These are phyloP conservation scores for Tipula confusa DNA, from an alignment of 2,888 invertebrate species.

Conservation along the genomic window DNA sequence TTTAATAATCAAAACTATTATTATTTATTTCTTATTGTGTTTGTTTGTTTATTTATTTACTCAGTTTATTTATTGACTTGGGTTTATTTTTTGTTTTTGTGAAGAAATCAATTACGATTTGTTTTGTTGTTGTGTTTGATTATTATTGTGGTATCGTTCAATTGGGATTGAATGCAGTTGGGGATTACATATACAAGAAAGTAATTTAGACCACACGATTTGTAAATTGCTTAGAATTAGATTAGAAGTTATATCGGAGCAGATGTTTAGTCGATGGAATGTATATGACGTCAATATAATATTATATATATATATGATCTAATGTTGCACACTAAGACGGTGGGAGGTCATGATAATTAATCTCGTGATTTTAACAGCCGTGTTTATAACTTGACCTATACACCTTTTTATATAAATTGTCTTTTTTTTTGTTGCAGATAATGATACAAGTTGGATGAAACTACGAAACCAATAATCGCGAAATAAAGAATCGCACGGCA, in stretches of 20 bases:
- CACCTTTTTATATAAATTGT: background rate
- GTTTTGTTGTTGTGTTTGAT: background rate
- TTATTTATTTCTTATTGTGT: background rate
- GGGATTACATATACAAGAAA: background rate
- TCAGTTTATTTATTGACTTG: background rate
- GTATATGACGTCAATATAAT: background rate
- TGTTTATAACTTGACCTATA: background rate
- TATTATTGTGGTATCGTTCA: background rate
- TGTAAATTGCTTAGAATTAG: background rate
- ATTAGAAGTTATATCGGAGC: background rate
- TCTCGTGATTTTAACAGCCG: background rate
- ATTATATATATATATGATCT: background rate
- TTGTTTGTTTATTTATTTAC: background rate
- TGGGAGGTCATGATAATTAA: background rate
- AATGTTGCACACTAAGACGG: background rate
- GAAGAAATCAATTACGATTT: background rate
- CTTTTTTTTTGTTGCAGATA: background rate
- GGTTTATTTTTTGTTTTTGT: background rate
- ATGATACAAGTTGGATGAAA: background rate
- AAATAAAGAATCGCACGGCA: background rate
- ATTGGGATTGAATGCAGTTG: background rate
- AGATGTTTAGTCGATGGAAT: background rate
- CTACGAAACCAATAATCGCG: background rate
- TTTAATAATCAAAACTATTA: constrained; percentile 21
- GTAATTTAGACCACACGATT: background rate